Base-by-base conservation (phyloP, 2,888 invertebrate species). In the Acanthosepion lycidas region DNA sequence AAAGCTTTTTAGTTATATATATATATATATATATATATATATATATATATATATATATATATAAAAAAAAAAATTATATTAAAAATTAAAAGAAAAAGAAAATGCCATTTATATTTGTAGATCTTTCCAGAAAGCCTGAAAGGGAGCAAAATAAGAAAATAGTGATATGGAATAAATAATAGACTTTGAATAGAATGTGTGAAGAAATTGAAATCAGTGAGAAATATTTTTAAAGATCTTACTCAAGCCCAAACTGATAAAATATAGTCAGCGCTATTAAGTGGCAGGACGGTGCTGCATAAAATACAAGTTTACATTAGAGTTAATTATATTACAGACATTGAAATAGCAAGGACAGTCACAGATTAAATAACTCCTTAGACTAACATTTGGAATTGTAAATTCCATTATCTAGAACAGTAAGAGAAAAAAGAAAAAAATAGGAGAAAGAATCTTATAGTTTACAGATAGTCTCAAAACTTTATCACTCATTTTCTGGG, bases 271-370 rank as follows among this genome's bases (percentile, higher is more conserved):
- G 78, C 78, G n/a, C n/a, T 33, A 78, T 33, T 78, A 78, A n/a
- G n/a, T n/a, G 78, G n/a, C 59, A 59, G 59, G 59, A 59, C 59
- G 23, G 59, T 59, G 59, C n/a, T 78, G 78, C 78, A 78, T n/a
- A 78, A 78, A 78, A 78, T 78, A 78, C 78, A 78, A 78, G n/a
- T 78, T 78, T 78, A n/a, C 78, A 78, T 78, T 78, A 33, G n/a
- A n/a, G 23, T 78, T 78, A n/a, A 78, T 78, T 78, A 78, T 78
- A 33, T n/a, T 15, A 78, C 78, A 78, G 78, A 78, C n/a, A n/a
- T 78, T 78, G 78, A n/a, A 78, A 78, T 78, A 5, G n/a, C n/a
- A 78, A 78, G n/a, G 33, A 78, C n/a, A n/a, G n/a, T n/a, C 8
- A 64, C 15, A 78, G 78, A 78, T 78, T 9, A n/a, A n/a, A n/a